A percentile compares a stretch with the other conserved stretches of the same genome.
phyloP scores from a whole-genome alignment of 2,113 vertebrate genomes.

The Gallinago media region DNA sequence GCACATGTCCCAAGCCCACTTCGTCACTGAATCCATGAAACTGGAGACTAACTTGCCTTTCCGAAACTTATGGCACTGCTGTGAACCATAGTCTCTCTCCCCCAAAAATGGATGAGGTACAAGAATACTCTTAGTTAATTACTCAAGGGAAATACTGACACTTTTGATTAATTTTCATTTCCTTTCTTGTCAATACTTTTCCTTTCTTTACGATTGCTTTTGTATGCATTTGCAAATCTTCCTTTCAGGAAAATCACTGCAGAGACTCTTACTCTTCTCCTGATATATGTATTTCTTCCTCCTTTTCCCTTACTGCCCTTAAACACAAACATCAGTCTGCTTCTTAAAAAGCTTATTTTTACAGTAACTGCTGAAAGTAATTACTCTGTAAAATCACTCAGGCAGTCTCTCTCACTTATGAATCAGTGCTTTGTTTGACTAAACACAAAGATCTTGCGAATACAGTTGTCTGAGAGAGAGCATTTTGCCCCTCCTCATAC shows the following conservation, averaged over 20 bases:
- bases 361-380: background rate
- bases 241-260: background rate
- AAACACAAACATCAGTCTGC: background rate
- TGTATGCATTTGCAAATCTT: background rate
- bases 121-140: conserved; percentile 1
- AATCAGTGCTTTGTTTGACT: background rate
- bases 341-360: background rate
- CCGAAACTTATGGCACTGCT: background rate
- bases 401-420: background rate
- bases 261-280: background rate
- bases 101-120: background rate
- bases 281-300: background rate
- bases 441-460: background rate
- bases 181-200: background rate
- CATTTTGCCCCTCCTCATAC: background rate
- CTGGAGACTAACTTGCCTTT: background rate
- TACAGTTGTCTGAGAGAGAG: background rate
- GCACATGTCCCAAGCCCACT: background rate
- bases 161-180: conserved; percentile 13
- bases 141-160: conserved; percentile 7
- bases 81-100: background rate
- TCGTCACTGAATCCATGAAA: background rate
- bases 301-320: background rate
- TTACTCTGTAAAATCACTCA: background rate
- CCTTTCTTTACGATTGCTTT: background rate